Conservation (phyloP, 2,113 vertebrate species). For the Python bivittatus region DNA sequence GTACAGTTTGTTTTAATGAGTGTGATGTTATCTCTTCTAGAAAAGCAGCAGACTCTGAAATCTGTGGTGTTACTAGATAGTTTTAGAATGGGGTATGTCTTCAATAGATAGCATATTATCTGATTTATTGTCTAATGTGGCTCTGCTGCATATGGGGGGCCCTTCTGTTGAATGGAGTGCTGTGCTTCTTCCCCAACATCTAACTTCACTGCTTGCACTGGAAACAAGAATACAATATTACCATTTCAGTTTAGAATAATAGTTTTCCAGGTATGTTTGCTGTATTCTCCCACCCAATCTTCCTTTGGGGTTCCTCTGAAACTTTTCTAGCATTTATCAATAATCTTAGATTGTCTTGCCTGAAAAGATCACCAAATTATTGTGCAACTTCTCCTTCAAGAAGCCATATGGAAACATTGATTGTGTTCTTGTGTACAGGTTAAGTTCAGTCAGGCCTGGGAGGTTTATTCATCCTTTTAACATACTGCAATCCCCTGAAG, state of each 20-base stretch:
- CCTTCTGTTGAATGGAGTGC: not conserved
- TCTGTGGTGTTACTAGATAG: not conserved
- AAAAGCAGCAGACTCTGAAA: not conserved
- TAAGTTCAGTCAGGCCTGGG: not conserved
- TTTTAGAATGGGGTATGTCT: not conserved
- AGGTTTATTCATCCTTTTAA: not conserved
- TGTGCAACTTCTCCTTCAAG: not conserved
- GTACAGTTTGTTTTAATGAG: slow-evolving; percentile 20
- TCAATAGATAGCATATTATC: not conserved
- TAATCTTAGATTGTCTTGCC: not conserved
- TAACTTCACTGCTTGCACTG: not conserved
- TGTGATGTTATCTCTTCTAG: slow-evolving; percentile 24
- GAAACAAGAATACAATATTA: not conserved
- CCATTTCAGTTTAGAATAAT: not conserved
- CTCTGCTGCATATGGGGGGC: not conserved
- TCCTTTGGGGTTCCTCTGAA: not conserved
- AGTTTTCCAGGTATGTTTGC: not conserved
- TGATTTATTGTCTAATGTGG: not conserved
- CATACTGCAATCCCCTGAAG: not conserved
- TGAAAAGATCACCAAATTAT: not conserved
- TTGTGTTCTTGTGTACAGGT: not conserved
- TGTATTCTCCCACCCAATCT: not conserved
- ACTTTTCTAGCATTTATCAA: not conserved
- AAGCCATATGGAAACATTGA: not conserved
- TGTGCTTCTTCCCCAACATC: not conserved